Evolutionary conservation across 2,113 vertebrate species (phyloP), one percentile per base, ranked within the genome.

Genomic region (Coryphaenoides rupestris): DNA sequence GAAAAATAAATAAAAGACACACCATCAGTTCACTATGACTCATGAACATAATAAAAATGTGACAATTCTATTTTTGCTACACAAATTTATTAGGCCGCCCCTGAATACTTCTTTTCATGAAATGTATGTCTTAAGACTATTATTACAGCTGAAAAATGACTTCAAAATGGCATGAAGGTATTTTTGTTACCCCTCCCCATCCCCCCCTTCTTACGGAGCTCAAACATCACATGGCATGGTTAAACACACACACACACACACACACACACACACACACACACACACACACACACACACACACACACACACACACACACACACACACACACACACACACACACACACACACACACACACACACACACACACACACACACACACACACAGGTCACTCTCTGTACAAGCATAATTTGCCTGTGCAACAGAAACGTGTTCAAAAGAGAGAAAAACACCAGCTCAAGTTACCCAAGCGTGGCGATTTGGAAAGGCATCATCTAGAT

Each of bases 401-500:
- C 17, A 23, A 63, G 59, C 28, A 22, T 63, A 59, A 74, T 76
- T 72, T 54, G 6, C 9, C 54, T 56, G 24, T 45, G 26, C 13
- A 10, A 61, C 54, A 46, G 33, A 58, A 50, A 70, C 10, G 13
- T 14, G 47, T 40, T 74, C 24, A 66, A 72, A 70, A 56, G 49
- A 66, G 71, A n/a, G 13, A 40, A 40, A 12, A 40, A 40, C 33
- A 40, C 49, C 47, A 66, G 75, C 46, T 56, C 21, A 56, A 75
- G 60, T 72, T 69, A 76, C 56, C 68, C 57, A 69, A 72, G 72
- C 54, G 4, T 71, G 66, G 71, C n/a, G n/a, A n/a, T n/a, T 66
- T 82, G 33, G 76, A 63, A 75, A 73, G 63, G 66, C 74, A 79
- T 84, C 82, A 77, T 70, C 70, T 69, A 59, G 73, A 55, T 72